These are phyloP conservation scores for Echinometra lucunter DNA, from an alignment of 53 echinoderm and acorn worm species.

Conservation along the genomic window DNA sequence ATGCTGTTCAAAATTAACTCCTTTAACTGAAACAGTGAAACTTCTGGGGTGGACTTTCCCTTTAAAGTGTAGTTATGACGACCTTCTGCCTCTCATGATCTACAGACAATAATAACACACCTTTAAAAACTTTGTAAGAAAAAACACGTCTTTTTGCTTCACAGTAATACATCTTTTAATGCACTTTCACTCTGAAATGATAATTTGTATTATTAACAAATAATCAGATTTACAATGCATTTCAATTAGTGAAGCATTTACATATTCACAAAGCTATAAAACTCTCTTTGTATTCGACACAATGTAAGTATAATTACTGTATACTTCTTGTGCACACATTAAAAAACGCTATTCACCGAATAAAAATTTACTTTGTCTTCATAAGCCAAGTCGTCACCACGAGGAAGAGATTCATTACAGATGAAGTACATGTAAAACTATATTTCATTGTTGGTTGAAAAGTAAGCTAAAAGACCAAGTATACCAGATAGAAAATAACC, in stretches of 20 bases:
- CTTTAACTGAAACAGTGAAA: too few species aligned
- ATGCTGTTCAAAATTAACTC: too few species aligned
- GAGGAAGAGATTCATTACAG: not conserved
- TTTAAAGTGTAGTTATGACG: too few species aligned
- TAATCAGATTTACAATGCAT: not conserved
- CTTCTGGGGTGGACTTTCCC: too few species aligned
- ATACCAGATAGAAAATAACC: not conserved
- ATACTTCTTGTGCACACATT: not conserved
- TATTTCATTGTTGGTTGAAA: not conserved
- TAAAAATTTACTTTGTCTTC: not conserved
- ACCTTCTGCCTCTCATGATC: too few species aligned
- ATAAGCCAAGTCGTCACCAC: not conserved
- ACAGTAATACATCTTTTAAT: not conserved
- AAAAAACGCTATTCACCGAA: not conserved
- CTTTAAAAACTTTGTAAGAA: too few species aligned
- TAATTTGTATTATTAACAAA: not conserved
- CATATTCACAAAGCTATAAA: conserved; percentile 36
- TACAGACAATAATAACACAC: too few species aligned
- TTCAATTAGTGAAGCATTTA: not conserved
- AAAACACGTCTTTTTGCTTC: not conserved
- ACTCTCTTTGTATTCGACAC: not conserved
- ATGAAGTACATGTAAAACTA: too few species aligned
- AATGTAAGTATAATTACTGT: not conserved
- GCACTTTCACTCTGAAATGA: conserved; percentile 39
- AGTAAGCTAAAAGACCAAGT: not conserved